Evolutionary conservation across 1,140 invertebrate species (phyloP).

Genomic region (Pissodes strobi): DNA sequence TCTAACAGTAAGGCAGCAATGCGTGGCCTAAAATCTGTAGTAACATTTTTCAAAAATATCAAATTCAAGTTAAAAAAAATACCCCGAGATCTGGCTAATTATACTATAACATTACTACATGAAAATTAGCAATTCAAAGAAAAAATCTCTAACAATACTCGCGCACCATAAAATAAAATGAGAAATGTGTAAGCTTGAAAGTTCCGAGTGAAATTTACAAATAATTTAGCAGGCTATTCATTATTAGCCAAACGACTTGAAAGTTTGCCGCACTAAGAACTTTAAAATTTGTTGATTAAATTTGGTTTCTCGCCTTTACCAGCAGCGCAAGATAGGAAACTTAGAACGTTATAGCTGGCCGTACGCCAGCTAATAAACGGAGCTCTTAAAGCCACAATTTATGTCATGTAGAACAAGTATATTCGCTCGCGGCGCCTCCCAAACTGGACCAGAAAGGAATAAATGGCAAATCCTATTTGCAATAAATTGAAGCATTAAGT

Average conservation of each 20-base stretch:
- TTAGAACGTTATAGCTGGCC: constrained; percentile 34
- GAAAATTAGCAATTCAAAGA: too few species aligned
- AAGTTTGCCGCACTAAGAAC: constrained; percentile 35
- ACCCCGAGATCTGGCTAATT: too few species aligned
- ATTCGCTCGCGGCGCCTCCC: constrained; percentile 1
- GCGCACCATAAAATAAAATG: background rate
- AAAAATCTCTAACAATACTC: too few species aligned
- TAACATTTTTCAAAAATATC: too few species aligned
- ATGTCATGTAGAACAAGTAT: constrained; percentile 40
- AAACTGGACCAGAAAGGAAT: too few species aligned
- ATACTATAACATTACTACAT: too few species aligned
- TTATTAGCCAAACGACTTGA: constrained; percentile 32
- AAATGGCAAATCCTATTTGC: too few species aligned
- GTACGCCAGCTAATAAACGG: constrained; percentile 38
- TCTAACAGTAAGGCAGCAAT: too few species aligned
- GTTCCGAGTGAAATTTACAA: constrained; percentile 24
- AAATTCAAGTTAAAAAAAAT: too few species aligned
- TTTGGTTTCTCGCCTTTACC: constrained; percentile 41
- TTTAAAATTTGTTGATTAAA: constrained; percentile 44
- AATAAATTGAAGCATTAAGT: too few species aligned
- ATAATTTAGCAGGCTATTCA: constrained; percentile 30
- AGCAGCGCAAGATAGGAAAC: constrained; percentile 35
- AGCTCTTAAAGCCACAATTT: constrained; percentile 37
- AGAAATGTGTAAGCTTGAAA: constrained; percentile 13
- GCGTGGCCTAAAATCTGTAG: too few species aligned